Evolutionary conservation across 2,797 vertebrate species (phyloP).

Genomic region (Moxostoma hubbsi): DNA sequence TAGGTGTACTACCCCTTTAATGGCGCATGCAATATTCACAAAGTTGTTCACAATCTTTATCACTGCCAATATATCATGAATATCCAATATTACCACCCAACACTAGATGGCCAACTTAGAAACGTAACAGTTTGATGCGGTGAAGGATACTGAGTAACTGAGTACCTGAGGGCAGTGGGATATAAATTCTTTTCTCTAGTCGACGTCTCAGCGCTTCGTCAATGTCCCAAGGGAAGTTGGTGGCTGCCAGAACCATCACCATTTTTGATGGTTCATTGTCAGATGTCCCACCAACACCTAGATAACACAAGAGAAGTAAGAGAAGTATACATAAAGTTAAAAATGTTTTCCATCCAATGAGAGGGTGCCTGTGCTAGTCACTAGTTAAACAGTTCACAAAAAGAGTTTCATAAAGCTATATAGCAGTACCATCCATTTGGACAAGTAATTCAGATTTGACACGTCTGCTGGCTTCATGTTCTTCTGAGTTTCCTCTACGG

Average conservation of each 20-base stretch:
- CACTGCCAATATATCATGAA: no score
- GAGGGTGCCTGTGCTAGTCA: background rate
- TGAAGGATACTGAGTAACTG: background rate
- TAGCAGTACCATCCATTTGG: constrained; percentile 93
- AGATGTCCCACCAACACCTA: constrained; percentile 92
- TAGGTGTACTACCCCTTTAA: no score
- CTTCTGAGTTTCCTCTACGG: constrained; percentile 95
- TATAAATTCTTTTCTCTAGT: constrained; percentile 98
- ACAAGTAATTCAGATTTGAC: constrained; percentile 96
- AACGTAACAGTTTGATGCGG: background rate
- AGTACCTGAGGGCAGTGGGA: constrained; percentile 94
- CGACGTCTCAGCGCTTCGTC: constrained; percentile 95
- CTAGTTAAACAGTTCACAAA: background rate
- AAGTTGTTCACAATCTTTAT: no score
- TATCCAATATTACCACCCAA: no score
- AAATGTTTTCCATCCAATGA: background rate
- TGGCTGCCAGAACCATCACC: constrained; percentile 99
- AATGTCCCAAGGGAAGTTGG: constrained; percentile 99
- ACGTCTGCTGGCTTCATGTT: constrained; percentile 94
- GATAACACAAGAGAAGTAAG: background rate
- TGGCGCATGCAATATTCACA: no score
- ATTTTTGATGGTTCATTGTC: constrained; percentile 98
- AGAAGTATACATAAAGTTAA: no score
- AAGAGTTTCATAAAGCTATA: background rate
- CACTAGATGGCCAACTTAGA: background rate